Base-by-base conservation (phyloP, 2,797 vertebrate species). In the Apogon hyalosoma region DNA sequence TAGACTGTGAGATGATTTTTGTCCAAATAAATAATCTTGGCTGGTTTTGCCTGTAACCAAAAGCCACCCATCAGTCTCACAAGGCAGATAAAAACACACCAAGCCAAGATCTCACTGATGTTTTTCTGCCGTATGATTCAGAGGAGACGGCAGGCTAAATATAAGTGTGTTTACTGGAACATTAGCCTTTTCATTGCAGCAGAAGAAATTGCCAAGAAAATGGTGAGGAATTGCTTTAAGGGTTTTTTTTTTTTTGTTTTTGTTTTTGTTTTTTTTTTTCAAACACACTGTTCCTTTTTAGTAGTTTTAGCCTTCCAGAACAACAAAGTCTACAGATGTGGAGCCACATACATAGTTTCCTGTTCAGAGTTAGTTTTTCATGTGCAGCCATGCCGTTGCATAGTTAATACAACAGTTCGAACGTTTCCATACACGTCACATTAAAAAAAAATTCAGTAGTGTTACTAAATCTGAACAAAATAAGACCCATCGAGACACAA, bases 91-190 rank as follows among this genome's bases (percentile, higher is more conserved):
- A 28, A 70, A 53, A 36, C 18, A 2, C 16, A 7, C 45, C 6
- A 56, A 72, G 72, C 73, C 79, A 73, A 77, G 43, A 70, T 70
- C 67, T 57, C 51, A 16, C 64, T 47, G 43, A 63, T 63, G 41
- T 24, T 24, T 46, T 21, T 53, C 36, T 15, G 51, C 12, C 12
- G 40, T 43, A 13, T 52, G 49, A 74, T 69, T 71, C 39, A 63
- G 1, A 53, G 19, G 21, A 48, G 54, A 64, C 31, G 12, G 21
- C 40, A 38, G 15, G 73, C 39, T 63, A 56, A 76, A 71, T 73
- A 69, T 60, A 69, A 68, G 62, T 39, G 42, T 11, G 19, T 55
- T 48, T 49, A 43, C 13, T 57, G 49, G 36, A 73, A 48, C 21
- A 0, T 11, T 15, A 48, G 57, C 2, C 13, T 2, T 18, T 73